Base-by-base conservation (phyloP, 2,113 vertebrate genomes). In the Nyctibius bracteatus region DNA sequence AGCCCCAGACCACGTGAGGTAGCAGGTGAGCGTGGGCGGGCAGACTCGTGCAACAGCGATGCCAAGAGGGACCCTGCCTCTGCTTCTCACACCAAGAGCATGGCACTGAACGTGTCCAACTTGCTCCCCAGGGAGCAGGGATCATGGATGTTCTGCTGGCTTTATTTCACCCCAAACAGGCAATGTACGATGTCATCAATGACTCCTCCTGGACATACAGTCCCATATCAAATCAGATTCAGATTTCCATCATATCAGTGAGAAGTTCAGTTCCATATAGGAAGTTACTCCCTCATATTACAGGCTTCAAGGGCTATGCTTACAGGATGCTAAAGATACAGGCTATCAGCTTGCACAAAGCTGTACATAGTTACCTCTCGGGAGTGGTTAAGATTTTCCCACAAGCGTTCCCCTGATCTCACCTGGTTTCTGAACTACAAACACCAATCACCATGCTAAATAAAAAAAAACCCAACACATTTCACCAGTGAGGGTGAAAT, bases 61-160 rank as follows among this genome's bases (percentile, higher is more conserved):
- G 21, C 23, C 4, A 3, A 46, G 52, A 39, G 47, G 59, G 33
- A n/a, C 28, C 21, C 39, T 58, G 59, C 22, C 77, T 28, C 66
- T 68, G 54, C 54, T 63, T 14, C 59, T 35, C 82, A 52, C 31
- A 27, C 54, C 43, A 8, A 30, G 14, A 49, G 46, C 20, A 10
- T 0, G 1, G 39, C 1, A 5, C 57, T 39, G 51, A 12, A 52
- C 43, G 24, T 0, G 0, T 20, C 57, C 63, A 24, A 3, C 33
- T 10, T 6, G 39, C 51, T 66, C 23, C 35, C 37, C 54, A 19
- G 27, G 63, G 12, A 77, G 75, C 46, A 28, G 68, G 1, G 18
- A 24, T 17, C 39, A 28, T 10, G 1, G 3, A 4, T 33, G 30
- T 57, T 22, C 67, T 62, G n/a, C 31, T 81, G 75, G 52, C 24